Evolutionary conservation across 2,113 vertebrate genomes (phyloP).

Genomic region (Vicugna pacos): DNA sequence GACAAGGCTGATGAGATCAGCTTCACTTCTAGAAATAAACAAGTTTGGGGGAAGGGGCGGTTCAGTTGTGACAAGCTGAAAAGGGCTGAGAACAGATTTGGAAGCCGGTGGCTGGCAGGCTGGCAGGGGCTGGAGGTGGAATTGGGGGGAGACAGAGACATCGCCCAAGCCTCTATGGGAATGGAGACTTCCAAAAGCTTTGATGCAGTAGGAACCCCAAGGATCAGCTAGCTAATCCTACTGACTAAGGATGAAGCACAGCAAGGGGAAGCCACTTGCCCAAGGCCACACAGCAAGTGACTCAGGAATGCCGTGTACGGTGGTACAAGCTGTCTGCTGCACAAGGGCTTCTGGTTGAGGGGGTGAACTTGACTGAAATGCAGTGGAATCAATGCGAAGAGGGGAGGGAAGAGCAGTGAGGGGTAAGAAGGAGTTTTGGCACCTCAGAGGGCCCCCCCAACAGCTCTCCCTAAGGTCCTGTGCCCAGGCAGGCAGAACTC

Average conservation of each 20-base stretch:
- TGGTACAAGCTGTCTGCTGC: not conserved
- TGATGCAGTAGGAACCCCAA: not conserved
- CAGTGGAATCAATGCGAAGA: not conserved
- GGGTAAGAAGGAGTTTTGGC: not conserved
- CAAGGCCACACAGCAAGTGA: not conserved
- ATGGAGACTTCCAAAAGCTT: not conserved
- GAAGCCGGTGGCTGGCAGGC: conserved; percentile 51
- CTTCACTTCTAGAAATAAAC: conserved; percentile 76
- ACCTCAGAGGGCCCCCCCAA: not conserved
- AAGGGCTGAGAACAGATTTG: conserved; percentile 17
- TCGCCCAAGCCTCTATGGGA: not conserved
- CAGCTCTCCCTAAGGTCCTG: not conserved
- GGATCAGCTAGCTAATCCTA: not conserved
- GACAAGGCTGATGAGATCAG: conserved; percentile 75
- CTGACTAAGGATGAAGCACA: not conserved
- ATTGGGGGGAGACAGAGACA: not conserved
- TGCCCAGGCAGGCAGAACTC: not conserved
- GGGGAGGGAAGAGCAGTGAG: not conserved
- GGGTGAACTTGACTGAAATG: not conserved
- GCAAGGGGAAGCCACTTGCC: not conserved
- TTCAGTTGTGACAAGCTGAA: not conserved
- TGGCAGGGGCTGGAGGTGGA: not conserved
- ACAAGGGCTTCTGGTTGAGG: not conserved
- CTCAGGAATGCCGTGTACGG: not conserved
- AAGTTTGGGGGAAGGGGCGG: not conserved